Base-by-base conservation (phyloP, 1,140 invertebrate genomes). In the Euschistus heros region DNA sequence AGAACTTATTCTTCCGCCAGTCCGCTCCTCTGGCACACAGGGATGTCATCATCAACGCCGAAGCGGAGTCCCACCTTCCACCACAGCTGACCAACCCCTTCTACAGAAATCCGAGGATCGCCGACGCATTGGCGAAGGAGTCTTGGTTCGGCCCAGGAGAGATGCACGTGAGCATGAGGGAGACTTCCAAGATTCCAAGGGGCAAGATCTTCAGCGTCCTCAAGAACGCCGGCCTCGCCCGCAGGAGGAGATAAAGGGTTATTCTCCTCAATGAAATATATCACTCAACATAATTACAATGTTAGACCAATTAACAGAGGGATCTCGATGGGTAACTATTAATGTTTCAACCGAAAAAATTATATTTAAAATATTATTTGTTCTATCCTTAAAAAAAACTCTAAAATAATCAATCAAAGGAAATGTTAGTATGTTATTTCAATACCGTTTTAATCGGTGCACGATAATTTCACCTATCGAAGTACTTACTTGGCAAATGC, bases 161-260 rank as follows among this genome's bases (percentile, higher is more conserved):
- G 64, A 68, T 68, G 10, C 72, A 78, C 73, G 86, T 90, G 2
- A 79, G 83, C 33, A 79, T 89, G 71, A 79, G 88, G 5, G 86
- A 89, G 71, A 83, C 86, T 0, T 87, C 90, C 66, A 85, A 87
- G 73, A 90, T 91, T 68, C 83, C 87, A 0, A 78, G 88, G 22
- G 80, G 84, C 67, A 83, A 83, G 71, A 87, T 91, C 63, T 87
- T 82, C 68, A 81, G 84, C 67, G 81, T 89, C 62, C 80, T 90
- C 15, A 84, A 85, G 69, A 83, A 81, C 68, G 86, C 86, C 44
- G 86, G 86, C 50, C 81, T 85, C 8, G 71, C 76, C 26, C 75
- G 73, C 22, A 60, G 69, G 8, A 65, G 67, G 52, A 18, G 52
- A 13, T 47, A 18, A 47, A 47, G 13, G 2, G 27, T 7, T 7